Percentiles rank a stretch among this genome's conserved stretches.
phyloP scores from a whole-genome alignment of 2,888 invertebrate species.

The Cylindroiulus punctatus region DNA sequence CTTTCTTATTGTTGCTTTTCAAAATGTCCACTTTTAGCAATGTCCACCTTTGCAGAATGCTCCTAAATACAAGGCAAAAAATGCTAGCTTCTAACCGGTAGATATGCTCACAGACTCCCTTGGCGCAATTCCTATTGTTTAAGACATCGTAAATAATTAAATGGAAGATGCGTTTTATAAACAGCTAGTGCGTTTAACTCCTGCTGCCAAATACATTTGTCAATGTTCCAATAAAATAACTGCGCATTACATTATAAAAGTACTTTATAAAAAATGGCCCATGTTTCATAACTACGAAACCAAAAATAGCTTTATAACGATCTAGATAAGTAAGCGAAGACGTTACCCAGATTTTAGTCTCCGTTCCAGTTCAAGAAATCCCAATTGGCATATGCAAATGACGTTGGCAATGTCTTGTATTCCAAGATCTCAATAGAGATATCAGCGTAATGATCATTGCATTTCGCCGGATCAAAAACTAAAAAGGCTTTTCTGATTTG shows the following conservation, averaged over 20 bases:
- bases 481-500: not conserved
- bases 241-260: not conserved
- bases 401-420: not conserved
- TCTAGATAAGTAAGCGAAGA: not conserved
- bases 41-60: too few relatives aligned
- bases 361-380: not conserved
- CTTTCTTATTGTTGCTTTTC: too few relatives aligned
- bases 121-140: not conserved
- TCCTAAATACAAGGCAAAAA: too few relatives aligned
- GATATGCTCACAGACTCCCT: too few relatives aligned
- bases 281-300: not conserved
- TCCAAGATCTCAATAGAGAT: conserved; percentile 22
- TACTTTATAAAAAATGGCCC: not conserved
- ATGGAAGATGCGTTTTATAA: not conserved
- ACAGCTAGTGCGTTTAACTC: conserved; percentile 1
- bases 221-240: conserved; percentile 9
- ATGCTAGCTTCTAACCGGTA: too few relatives aligned
- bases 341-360: not conserved
- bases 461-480: not conserved
- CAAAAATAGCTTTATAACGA: not conserved
- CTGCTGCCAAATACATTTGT: not conserved
- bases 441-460: not conserved
- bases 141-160: not conserved
- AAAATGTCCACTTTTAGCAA: too few relatives aligned
- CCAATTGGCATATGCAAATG: conserved; percentile 10